Conservation (phyloP, 1,140 invertebrate species). For the Papilio polytes region DNA sequence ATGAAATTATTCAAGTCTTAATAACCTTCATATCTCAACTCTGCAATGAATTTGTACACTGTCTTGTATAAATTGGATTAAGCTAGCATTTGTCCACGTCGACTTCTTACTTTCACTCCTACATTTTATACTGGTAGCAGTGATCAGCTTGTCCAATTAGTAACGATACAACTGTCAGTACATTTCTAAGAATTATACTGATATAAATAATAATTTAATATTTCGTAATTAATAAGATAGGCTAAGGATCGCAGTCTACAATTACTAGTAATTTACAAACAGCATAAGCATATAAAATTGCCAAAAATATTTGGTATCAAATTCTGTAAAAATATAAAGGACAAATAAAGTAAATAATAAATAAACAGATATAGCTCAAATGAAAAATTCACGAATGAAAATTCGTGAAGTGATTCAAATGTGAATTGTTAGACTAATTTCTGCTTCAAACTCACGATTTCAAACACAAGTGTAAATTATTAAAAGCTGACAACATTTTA, state of each 20-base stretch:
- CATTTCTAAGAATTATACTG: neutral
- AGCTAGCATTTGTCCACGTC: neutral
- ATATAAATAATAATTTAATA: neutral
- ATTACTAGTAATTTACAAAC: too few species aligned
- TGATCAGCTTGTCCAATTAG: conserved; percentile 6
- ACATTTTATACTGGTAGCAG: conserved; percentile 2
- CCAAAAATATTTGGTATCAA: neutral
- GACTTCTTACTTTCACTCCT: neutral
- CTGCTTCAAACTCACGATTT: neutral
- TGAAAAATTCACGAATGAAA: neutral
- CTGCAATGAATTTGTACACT: neutral
- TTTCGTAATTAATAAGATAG: neutral
- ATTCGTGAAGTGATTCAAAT: neutral
- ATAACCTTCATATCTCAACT: neutral
- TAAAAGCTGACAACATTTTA: neutral
- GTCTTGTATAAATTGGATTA: conserved; percentile 1
- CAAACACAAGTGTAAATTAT: conserved; percentile 8
- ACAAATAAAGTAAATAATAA: neutral
- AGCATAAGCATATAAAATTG: neutral
- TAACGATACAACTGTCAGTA: neutral
- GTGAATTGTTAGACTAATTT: neutral
- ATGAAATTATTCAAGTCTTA: neutral
- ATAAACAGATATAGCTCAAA: neutral
- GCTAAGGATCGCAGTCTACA: neutral
- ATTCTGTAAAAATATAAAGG: neutral